Percentiles rank a stretch among this genome's conserved stretches.
These are phyloP conservation scores for Campoletis sonorensis DNA, from an alignment of 1,140 invertebrate species.

Conservation along the genomic window DNA sequence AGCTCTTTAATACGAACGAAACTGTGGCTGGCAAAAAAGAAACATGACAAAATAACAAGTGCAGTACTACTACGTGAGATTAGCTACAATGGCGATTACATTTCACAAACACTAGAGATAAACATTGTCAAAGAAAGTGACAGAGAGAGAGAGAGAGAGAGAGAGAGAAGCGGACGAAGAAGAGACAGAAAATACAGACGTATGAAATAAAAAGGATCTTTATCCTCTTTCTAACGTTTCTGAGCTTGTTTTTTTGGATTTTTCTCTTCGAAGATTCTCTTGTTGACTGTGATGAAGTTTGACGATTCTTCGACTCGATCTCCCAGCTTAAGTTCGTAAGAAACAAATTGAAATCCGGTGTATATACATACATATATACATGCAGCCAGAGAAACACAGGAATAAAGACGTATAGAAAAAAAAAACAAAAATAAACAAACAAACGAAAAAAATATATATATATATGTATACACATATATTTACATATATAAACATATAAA, in stretches of 20 bases:
- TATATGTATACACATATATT: not conserved
- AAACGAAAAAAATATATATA: too few species aligned
- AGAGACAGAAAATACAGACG: too few species aligned
- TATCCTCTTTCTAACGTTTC: not conserved
- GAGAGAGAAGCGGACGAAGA: not conserved
- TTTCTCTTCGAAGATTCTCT: not conserved
- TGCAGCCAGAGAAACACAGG: too few species aligned
- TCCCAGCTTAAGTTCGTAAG: not conserved
- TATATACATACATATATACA: too few species aligned
- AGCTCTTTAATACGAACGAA: too few species aligned
- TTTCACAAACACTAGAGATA: not conserved
- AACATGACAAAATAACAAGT: not conserved
- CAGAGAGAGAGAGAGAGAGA: not conserved
- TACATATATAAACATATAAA: conserved; percentile 2
- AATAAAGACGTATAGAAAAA: too few species aligned
- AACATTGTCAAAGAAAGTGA: not conserved
- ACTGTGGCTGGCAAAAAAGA: too few species aligned
- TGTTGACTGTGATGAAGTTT: not conserved
- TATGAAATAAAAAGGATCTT: too few species aligned
- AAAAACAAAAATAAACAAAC: too few species aligned
- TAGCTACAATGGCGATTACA: conserved; percentile 3
- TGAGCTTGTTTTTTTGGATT: too few species aligned
- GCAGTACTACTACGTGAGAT: not conserved
- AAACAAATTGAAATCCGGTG: not conserved
- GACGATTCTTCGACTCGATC: conserved; percentile 1